These are phyloP conservation scores for Dyspetes luteomarginatus DNA, from an alignment of 2,888 invertebrate genomes.

Conservation along the genomic window DNA sequence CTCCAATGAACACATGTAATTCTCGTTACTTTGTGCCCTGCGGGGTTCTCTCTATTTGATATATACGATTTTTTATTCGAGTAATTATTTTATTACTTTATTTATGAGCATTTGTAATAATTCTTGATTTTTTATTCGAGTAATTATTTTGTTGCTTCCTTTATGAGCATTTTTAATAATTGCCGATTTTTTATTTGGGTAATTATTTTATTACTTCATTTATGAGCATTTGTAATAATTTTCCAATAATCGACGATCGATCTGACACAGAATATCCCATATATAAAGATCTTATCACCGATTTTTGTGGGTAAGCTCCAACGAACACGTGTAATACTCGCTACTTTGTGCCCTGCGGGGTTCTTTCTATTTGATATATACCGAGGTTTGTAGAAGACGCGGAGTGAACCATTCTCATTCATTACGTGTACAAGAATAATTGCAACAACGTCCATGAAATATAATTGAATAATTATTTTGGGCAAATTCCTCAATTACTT, in stretches of 20 bases:
- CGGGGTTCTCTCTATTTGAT: no score
- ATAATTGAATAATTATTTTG: not conserved
- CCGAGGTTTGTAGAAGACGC: not conserved
- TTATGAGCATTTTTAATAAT: no score
- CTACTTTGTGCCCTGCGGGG: not conserved
- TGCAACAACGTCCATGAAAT: not conserved
- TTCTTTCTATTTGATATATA: not conserved
- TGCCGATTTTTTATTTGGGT: no score
- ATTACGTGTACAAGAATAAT: not conserved
- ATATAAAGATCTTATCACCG: not conserved
- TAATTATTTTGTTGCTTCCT: no score
- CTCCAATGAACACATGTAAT: not conserved
- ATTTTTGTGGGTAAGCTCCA: slow-evolving; percentile 15
- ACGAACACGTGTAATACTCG: not conserved
- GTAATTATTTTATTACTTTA: no score
- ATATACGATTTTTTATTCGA: no score
- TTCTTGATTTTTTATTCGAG: no score
- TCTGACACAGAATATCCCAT: no score
- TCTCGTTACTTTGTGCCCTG: not conserved
- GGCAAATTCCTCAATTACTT: not conserved
- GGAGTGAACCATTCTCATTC: not conserved
- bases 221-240: no score
- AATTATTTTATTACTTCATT: no score
- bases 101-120: no score
- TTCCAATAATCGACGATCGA: no score